Evolutionary conservation across 2,888 invertebrate species (phyloP), one percentile per base, ranked within the genome.

Genomic region (Psylliodes chrysocephalus): DNA sequence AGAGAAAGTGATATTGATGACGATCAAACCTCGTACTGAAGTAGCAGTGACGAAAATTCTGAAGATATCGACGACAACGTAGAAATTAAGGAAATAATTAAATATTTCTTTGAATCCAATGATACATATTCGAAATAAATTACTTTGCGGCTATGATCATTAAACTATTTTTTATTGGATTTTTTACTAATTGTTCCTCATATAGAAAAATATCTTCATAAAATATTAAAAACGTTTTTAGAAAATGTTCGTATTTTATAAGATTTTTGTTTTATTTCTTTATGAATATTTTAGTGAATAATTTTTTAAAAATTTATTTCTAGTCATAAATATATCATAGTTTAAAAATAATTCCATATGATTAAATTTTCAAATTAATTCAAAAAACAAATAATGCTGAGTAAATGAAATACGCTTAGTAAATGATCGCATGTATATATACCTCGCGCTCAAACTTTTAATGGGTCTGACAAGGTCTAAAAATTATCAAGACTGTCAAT

Each of bases 1-100:
- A 60, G 38, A 15, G 5, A 8, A 28, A 28, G n/a, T n/a, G 57
- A 57, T 30, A 57, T 25, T 57, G 33, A 28, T 12, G 56, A 56
- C 8, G 18, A 18, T n/a, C 10, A 17, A 28, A 6, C 28, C 28
- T 6, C 28, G 8, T 6, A 28, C 28, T 6, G 28, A 28, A 28
- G 28, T 28, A 28, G 28, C 28, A 28, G 28, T 28, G 28, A 28
- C 8, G 28, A 28, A 8, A 8, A 28, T 28, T 4, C 4, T 28
- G 28, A 28, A 28, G 28, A 28, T 28, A 28, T 28, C 28, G 28
- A 28, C 28, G 28, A 28, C 5, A 28, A 28, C 28, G 28, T 6
- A 6, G 28, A 28, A n/a, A n/a, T n/a, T n/a, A n/a, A n/a, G n/a
- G n/a, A 28, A 28, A 28, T 28, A 28, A 28, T 28, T 28, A 8